Evolutionary conservation across 2,113 vertebrate species (phyloP), one percentile per base, ranked within the genome.

Genomic region (Tamias sibiricus): DNA sequence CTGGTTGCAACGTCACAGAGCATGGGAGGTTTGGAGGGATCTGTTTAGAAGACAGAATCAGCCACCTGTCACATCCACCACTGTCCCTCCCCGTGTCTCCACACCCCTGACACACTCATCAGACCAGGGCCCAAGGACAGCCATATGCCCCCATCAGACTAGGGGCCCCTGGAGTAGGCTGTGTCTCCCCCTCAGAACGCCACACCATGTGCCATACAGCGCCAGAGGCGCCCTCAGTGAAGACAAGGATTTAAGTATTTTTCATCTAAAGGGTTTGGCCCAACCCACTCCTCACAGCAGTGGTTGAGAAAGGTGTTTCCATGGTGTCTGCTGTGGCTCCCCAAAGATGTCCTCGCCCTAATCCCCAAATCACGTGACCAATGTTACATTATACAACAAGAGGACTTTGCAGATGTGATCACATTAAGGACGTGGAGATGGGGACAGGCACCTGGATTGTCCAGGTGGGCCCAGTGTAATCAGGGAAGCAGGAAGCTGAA

Each of bases 11-110:
- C 0, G 99, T 99, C 96, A 99, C 99, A 0, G 99, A 99, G 95
- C 99, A 99, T 0, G 99, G 99, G 74, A 99, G 98, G 97, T 99
- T 99, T 6, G 99, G 99, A 32, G 99, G 99, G 83, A 99, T 99
- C 99, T 99, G 98, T 26, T 88, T 35, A 54, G 47, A 85, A 77
- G 66, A 95, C 82, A 90, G 49, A 90, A 77, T 26, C 16, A 64
- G 69, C 19, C n/a, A 14, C 37, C 47, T 54, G 37, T 85, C 72
- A 74, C 47, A 13, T 22, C 68, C 7, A 40, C 64, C 47, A 7
- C 69, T 12, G 19, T 13, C 26, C 44, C 11, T 8, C 35, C 79
- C 69, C 20, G 4, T 8, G 26, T 19, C 26, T 11, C 64, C 64
- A 72, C 66, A n/a, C 11, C 47, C 72, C 11, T 4, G 1, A 19